Evolutionary conservation across 2,888 invertebrate genomes (phyloP).

Genomic region (Mylabris sibirica): DNA sequence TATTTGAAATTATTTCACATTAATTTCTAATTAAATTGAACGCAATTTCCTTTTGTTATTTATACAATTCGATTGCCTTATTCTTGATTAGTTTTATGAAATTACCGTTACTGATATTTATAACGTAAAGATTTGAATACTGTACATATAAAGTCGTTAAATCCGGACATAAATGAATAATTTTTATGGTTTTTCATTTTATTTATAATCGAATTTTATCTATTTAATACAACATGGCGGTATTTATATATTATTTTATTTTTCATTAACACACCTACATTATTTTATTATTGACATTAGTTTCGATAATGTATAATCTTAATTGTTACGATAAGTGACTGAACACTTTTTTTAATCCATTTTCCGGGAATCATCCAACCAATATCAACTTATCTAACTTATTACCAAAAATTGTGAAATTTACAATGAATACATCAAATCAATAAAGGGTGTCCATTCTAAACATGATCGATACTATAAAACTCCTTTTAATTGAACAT

Average conservation of each 20-base stretch:
- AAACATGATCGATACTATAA: too few species aligned
- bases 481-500: too few species aligned
- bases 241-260: conserved; percentile 12
- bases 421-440: too few species aligned
- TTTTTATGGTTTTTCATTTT: conserved; percentile 20
- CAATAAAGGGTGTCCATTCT: too few species aligned
- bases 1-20: neutral
- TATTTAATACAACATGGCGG: conserved; percentile 26
- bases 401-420: too few species aligned
- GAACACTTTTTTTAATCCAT: neutral
- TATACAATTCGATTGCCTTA: too few species aligned
- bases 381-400: neutral
- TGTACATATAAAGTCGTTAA: neutral
- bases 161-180: conserved; percentile 13
- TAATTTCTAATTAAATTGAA: neutral
- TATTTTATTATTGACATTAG: conserved; percentile 25
- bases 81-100: too few species aligned
- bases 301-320: conserved; percentile 30
- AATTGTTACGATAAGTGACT: conserved; percentile 32
- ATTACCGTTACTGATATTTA: too few species aligned
- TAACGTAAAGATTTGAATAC: neutral
- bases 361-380: neutral
- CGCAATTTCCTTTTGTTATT: too few species aligned
- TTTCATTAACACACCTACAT: conserved; percentile 25
- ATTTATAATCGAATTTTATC: conserved; percentile 32